phyloP scores from a whole-genome alignment of 2,888 invertebrate genomes.

The Acleris literana region DNA sequence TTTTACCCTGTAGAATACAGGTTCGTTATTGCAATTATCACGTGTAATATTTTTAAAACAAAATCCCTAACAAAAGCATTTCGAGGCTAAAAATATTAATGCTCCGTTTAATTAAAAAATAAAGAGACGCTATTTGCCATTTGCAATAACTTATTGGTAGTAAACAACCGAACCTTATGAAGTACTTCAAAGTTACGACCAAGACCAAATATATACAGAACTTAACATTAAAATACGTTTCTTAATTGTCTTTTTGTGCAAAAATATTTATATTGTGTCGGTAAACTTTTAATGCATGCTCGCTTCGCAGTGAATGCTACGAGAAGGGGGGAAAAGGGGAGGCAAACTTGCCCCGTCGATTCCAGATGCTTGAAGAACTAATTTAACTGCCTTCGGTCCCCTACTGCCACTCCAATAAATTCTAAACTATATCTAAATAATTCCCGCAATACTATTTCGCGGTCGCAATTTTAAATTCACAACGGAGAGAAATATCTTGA shows the following conservation, averaged over 20 bases:
- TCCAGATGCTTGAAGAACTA: conserved; percentile 78
- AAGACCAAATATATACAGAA: too few relatives aligned
- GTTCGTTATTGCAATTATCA: too few relatives aligned
- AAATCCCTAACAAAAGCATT: too few relatives aligned
- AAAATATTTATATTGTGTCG: conserved; percentile 69
- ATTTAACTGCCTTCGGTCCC: conserved; percentile 73
- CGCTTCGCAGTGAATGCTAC: conserved; percentile 64
- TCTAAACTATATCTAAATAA: conserved; percentile 55
- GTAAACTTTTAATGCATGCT: conserved; percentile 80
- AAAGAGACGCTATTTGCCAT: too few relatives aligned
- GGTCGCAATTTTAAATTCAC: conserved; percentile 33
- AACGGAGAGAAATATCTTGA: conserved; percentile 32
- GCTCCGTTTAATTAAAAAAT: too few relatives aligned
- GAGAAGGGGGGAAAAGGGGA: conserved; percentile 45
- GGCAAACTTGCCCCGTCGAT: conserved; percentile 75
- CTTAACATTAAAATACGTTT: conserved; percentile 11
- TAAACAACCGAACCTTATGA: too few relatives aligned
- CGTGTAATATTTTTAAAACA: too few relatives aligned
- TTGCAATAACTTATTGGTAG: too few relatives aligned
- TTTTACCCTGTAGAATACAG: too few relatives aligned
- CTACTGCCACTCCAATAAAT: conserved; percentile 78
- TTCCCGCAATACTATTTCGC: conserved; percentile 33
- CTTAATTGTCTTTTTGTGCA: conserved; percentile 44
- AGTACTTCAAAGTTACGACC: too few relatives aligned
- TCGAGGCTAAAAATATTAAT: too few relatives aligned